Evolutionary conservation across 2,113 vertebrate species (phyloP), one percentile per base, ranked within the genome.

Genomic region (Sciurus niger): DNA sequence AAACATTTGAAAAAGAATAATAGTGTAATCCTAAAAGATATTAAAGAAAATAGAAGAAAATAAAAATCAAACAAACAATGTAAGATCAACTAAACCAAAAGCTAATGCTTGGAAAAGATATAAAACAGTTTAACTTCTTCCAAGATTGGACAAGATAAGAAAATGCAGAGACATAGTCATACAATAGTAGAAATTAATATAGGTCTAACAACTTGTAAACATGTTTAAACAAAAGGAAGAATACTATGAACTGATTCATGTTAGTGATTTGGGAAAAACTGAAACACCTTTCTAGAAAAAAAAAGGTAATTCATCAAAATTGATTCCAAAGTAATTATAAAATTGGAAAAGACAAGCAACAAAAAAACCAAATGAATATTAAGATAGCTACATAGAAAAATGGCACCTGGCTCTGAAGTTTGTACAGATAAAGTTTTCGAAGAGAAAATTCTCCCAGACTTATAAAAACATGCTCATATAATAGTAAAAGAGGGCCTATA

Each of bases 1-100:
- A 94, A 96, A 51, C 6, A 53, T 73, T 94, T 93, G 4, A 67
- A 34, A 86, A 84, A 63, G 53, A 73, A 76, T 74, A 70, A 82
- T 34, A 85, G 11, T 30, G 25, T 65, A 80, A 74, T 37, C 13
- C 34, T 8, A 82, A 86, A 83, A 18, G 37, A 37, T 24, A 76
- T 43, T 76, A 34, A 77, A 88, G 7, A 87, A 70, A 60, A 78
- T 65, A 79, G 13, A 74, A 67, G 7, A 87, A 70, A 60, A 78
- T 65, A 79, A 18, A 74, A 67, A 65, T 90, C 4, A 78, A 72
- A 53, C 13, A 68, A 94, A 60, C 32, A 92, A 65, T 22, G 16
- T 34, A 70, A 68, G 34, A 51, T 60, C 4, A 20, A 83, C 40
- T 84, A 84, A 95, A 60, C 32, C 37, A 58, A 85, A 70, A 93